Conservation (phyloP, 2,113 vertebrate genomes). For the Condylura cristata region DNA sequence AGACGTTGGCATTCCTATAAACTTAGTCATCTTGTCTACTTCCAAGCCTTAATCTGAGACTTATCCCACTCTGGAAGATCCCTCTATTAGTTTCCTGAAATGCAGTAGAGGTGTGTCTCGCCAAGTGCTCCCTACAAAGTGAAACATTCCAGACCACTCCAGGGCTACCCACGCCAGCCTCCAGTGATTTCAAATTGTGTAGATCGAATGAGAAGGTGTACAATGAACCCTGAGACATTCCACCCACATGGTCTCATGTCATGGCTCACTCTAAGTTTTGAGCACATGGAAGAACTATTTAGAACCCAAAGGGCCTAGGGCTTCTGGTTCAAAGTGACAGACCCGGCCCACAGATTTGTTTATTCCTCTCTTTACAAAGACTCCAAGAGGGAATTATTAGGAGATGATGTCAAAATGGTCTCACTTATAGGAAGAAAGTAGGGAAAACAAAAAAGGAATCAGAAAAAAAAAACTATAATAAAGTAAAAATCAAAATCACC, state of each 20-base stretch:
- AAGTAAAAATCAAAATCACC: too few relatives aligned
- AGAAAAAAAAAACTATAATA: too few relatives aligned
- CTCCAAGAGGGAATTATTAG: not conserved
- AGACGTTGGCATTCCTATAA: not conserved
- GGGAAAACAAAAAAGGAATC: too few relatives aligned
- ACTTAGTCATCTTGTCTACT: not conserved
- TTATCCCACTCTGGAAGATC: not conserved
- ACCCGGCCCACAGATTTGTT: not conserved
- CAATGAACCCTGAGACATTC: not conserved
- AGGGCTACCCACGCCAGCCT: not conserved
- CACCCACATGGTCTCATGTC: not conserved
- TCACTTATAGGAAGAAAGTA: too few relatives aligned
- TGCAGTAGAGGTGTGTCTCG: not conserved
- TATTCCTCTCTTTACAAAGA: conserved; percentile 32
- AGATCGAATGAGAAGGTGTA: not conserved
- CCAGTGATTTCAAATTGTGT: not conserved
- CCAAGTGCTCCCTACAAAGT: not conserved
- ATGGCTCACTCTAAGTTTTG: not conserved
- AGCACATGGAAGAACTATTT: not conserved
- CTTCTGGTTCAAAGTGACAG: conserved; percentile 25
- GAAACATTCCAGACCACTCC: not conserved
- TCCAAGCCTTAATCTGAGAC: not conserved
- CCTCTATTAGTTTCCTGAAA: not conserved
- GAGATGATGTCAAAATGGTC: conserved; percentile 37
- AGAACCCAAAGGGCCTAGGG: not conserved